These are phyloP conservation scores for Lepidurus packardi DNA, from an alignment of 1,140 invertebrate genomes.

Conservation along the genomic window DNA sequence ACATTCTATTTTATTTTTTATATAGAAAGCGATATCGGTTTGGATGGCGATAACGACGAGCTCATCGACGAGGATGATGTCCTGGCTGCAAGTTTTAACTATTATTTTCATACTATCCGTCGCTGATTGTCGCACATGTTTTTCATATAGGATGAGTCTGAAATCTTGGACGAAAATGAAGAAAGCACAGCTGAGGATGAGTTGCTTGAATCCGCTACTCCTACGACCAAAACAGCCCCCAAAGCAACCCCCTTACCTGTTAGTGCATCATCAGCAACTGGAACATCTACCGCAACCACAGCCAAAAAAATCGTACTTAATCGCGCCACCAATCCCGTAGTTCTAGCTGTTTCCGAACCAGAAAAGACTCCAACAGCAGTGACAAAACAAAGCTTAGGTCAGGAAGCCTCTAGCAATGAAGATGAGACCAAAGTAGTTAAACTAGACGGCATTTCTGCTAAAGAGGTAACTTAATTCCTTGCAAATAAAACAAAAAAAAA, in stretches of 20 bases:
- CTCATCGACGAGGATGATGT: constrained; percentile 51
- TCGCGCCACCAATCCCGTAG: constrained; percentile 43
- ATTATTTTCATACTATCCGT: constrained; percentile 27
- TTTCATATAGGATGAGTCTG: constrained; percentile 30
- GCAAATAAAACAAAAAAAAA: background rate
- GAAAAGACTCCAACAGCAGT: background rate
- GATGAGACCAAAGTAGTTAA: background rate
- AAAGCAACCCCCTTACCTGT: background rate
- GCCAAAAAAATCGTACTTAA: constrained; percentile 61
- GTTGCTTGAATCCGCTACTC: constrained; percentile 1
- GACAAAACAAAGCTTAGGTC: background rate
- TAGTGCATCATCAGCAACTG: background rate
- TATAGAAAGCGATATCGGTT: constrained; percentile 48
- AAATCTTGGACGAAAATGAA: constrained; percentile 38
- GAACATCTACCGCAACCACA: background rate
- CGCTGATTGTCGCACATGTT: background rate
- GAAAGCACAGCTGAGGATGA: constrained; percentile 40
- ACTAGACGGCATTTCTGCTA: constrained; percentile 48
- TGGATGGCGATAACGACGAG: constrained; percentile 43
- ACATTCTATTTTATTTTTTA: background rate
- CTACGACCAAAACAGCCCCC: background rate
- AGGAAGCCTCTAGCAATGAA: background rate
- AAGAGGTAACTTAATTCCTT: constrained; percentile 51
- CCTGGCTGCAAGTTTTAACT: constrained; percentile 43
- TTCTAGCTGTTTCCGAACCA: background rate